Conservation (phyloP, 1,140 invertebrate species). For the Euborellia annulipes region DNA sequence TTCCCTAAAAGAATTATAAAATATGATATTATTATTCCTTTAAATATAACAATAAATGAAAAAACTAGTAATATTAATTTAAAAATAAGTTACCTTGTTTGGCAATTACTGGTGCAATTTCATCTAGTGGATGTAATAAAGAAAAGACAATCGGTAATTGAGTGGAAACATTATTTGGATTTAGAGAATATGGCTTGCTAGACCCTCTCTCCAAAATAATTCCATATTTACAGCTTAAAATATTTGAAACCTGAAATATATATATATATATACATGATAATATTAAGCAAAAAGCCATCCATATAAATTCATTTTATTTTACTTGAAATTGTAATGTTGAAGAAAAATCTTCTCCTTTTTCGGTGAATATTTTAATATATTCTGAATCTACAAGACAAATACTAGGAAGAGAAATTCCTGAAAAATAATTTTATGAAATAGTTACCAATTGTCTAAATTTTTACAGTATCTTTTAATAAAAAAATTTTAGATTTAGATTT, state of each 20-base stretch:
- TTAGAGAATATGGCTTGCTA: constrained; percentile 2
- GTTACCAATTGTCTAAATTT: too few species aligned
- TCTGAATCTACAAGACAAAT: constrained; percentile 63
- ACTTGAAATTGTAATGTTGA: constrained; percentile 74
- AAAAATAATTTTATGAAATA: too few species aligned
- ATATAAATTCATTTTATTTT: constrained; percentile 18
- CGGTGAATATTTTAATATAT: constrained; percentile 60
- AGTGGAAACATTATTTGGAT: background rate
- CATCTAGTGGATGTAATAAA: constrained; percentile 72
- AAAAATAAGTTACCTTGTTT: constrained; percentile 44
- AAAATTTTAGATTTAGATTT: too few species aligned
- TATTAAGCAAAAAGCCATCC: too few species aligned
- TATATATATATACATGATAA: too few species aligned
- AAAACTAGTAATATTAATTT: too few species aligned
- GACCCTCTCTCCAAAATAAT: constrained; percentile 45
- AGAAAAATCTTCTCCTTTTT: constrained; percentile 65
- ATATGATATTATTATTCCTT: constrained; percentile 3
- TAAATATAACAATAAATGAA: too few species aligned
- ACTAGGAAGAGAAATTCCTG: constrained; percentile 28
- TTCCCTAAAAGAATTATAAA: constrained; percentile 19
- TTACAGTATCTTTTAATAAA: too few species aligned
- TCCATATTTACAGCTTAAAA: constrained; percentile 64
- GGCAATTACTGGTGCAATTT: constrained; percentile 61
- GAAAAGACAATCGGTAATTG: constrained; percentile 58
- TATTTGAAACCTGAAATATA: constrained; percentile 31